Evolutionary conservation across 2,888 invertebrate species (phyloP), one percentile per base, ranked within the genome.

Genomic region (Synergus itoensis): DNA sequence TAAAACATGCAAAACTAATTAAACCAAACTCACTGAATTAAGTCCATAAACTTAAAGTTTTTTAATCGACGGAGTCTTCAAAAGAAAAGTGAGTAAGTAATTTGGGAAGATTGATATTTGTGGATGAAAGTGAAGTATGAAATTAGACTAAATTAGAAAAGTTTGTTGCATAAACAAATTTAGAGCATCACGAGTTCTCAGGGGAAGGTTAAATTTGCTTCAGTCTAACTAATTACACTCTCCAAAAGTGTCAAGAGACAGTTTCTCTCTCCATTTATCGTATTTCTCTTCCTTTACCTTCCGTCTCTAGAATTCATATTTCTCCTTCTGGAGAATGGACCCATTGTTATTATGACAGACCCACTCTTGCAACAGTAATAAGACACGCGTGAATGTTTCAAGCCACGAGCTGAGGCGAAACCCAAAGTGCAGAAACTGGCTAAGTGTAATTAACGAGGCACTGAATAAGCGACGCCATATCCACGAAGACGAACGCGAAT

Each of bases 391-490:
- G 73, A 73, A 53, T 73, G 53, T 73, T 73, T 73, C 53, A 73
- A 73, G 36, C 73, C 73, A 40, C 53, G 48, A 53, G 36, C 36
- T 53, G 18, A 73, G 73, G 53, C n/a, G 36, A 73, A 73, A 73
- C 48, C 14, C 45, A 73, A 73, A 73, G 73, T 73, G 28, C 53
- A 73, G 73, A 73, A 73, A 73, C 73, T 73, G 40, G 73, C 53
- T 57, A 73, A 73, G 73, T 73, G 53, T 73, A 73, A 73, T 73
- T 73, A 73, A 73, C 73, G 73, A 73, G 73, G 73, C 7, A 73
- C 73, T 53, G 73, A 73, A 73, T 73, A 73, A 73, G 73, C 62
- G 62, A 21, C 73, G 73, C 18, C 53, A 73, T 36, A 36, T 73
- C n/a, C 73, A 73, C 28, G 40, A 73, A 48, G 53, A 18, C n/a